Base-by-base conservation (phyloP, 2,888 invertebrate species). In the Nesidiocoris tenuis region DNA sequence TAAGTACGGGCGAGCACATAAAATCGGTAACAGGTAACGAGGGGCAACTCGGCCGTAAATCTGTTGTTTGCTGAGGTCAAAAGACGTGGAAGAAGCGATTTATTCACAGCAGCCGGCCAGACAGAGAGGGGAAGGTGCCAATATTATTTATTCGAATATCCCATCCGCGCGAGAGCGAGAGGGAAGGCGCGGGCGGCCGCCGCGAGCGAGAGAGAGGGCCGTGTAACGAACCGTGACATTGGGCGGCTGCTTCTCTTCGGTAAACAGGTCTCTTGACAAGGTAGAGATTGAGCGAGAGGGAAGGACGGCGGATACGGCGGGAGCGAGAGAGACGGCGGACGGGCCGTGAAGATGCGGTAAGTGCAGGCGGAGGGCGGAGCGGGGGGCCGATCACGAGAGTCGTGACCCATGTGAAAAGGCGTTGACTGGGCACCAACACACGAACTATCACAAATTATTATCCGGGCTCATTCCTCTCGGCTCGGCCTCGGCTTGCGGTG, bases 401-500 rank as follows among this genome's bases (percentile, higher is more conserved):
- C 72, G 72, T 72, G 72, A 72, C 72, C 72, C 72, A 39, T 72
- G 72, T 61, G 72, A 61, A 72, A 72, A 72, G 72, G 72, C 72
- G 72, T 72, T 72, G 72, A 72, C 72, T 72, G 72, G 61, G 61
- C 72, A 72, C 72, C 39, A 72, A 72, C 72, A 72, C 72, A 72
- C 72, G 72, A 72, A 72, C 72, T 72, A 72, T 72, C 72, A 72
- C 72, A 72, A 72, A 72, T 72, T 72, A 72, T 72, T 72, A 63
- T 72, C 61, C 25, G 72, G 39, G 72, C 39, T 56, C 63, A 19
- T 61, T 63, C 71, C 57, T 70, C 67, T 57, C 19, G 63, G 24
- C 63, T 9, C 9, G 25, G 39, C 65, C 39, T 65, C 19, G 39
- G 39, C 39, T 39, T 39, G 39, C 39, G 39, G 39, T 39, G 39